Evolutionary conservation across 2,888 invertebrate genomes (phyloP).

Genomic region (Epinotia nisella): DNA sequence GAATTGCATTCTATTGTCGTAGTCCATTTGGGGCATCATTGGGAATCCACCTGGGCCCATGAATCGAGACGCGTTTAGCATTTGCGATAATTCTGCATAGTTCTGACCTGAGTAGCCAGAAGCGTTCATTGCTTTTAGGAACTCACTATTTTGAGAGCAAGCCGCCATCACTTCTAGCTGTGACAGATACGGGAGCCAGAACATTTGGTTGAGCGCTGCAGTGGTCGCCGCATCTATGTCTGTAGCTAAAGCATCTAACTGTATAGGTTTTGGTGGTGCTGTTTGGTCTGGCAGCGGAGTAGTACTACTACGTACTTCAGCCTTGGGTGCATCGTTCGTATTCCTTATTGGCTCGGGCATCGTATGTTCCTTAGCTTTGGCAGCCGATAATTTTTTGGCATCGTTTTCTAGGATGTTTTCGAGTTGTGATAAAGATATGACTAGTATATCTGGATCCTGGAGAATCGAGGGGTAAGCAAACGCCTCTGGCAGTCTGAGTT

Average conservation of each 20-base stretch:
- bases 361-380: slow-evolving; percentile 54
- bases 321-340: slow-evolving; percentile 57
- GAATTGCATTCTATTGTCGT: slow-evolving; percentile 83
- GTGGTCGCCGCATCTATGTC: slow-evolving; percentile 89
- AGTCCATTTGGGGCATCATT: slow-evolving; percentile 78
- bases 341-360: slow-evolving; percentile 56
- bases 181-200: slow-evolving; percentile 89
- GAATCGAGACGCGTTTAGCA: slow-evolving; percentile 78
- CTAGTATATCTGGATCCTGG: slow-evolving; percentile 91
- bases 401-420: slow-evolving; percentile 87
- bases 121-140: slow-evolving; percentile 84
- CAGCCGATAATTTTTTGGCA: slow-evolving; percentile 57
- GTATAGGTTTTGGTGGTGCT: slow-evolving; percentile 66
- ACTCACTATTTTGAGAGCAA: slow-evolving; percentile 84
- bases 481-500: slow-evolving; percentile 89
- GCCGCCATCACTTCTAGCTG: slow-evolving; percentile 86
- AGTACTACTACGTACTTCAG: slow-evolving; percentile 45
- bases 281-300: slow-evolving; percentile 60
- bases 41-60: slow-evolving; percentile 75
- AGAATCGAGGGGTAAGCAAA: slow-evolving; percentile 89
- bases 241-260: slow-evolving; percentile 80
- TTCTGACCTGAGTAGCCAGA: slow-evolving; percentile 78
- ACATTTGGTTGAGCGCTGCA: slow-evolving; percentile 89
- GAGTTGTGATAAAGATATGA: slow-evolving; percentile 90
- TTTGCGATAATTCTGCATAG: slow-evolving; percentile 80